phyloP scores from a whole-genome alignment of 1,140 invertebrate species.

The Micrasema minimum region DNA sequence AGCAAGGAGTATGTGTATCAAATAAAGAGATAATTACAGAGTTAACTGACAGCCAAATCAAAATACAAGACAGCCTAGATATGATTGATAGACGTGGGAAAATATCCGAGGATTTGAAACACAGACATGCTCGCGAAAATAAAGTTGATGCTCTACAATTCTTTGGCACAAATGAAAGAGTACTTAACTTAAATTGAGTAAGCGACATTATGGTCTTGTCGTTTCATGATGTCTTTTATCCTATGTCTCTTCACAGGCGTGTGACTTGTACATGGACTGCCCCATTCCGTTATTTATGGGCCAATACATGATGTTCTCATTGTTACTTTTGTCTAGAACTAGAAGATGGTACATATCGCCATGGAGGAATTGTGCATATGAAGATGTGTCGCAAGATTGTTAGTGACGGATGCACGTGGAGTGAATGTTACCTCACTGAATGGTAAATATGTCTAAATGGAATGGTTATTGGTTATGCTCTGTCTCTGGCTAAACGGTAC shows the following conservation, averaged over 20 bases:
- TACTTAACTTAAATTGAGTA: too few relatives aligned
- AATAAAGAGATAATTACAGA: too few relatives aligned
- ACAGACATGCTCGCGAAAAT: too few relatives aligned
- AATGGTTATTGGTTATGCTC: constrained; percentile 8
- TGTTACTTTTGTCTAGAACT: background rate
- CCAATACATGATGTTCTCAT: background rate
- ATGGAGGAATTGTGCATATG: background rate
- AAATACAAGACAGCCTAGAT: too few relatives aligned
- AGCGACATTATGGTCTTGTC: too few relatives aligned
- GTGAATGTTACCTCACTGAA: background rate
- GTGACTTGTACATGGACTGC: constrained; percentile 17
- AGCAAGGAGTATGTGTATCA: too few relatives aligned
- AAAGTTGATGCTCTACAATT: too few relatives aligned
- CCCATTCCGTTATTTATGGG: constrained; percentile 10
- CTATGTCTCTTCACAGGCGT: background rate
- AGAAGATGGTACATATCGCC: too few relatives aligned
- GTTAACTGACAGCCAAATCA: too few relatives aligned
- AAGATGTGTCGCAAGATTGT: constrained; percentile 17
- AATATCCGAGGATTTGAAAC: too few relatives aligned
- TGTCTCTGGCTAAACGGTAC: background rate
- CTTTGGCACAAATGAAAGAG: too few relatives aligned
- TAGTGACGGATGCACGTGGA: constrained; percentile 15
- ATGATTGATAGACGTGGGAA: too few relatives aligned
- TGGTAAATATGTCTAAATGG: background rate
- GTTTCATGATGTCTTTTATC: background rate